These are phyloP conservation scores for Drosophila barbarae DNA, from an alignment of 2,888 invertebrate genomes.

Conservation along the genomic window DNA sequence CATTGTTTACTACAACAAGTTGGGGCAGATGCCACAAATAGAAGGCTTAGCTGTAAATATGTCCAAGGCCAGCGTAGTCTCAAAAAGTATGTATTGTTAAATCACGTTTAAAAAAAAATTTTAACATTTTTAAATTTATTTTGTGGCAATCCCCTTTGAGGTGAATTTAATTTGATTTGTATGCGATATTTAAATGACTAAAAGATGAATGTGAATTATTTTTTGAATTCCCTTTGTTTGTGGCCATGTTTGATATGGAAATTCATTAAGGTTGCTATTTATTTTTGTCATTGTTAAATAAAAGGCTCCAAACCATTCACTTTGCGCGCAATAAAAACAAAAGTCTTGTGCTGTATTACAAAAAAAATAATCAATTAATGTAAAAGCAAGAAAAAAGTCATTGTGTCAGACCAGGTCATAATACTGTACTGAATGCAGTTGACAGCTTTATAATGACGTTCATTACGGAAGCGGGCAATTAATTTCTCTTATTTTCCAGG, in stretches of 20 bases:
- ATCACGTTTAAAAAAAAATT: not conserved
- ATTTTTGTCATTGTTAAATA: conserved; percentile 29
- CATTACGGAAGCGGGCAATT: conserved; percentile 37
- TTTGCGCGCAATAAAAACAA: conserved; percentile 17
- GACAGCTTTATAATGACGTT: conserved; percentile 48
- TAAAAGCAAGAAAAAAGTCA: conserved; percentile 19
- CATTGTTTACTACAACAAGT: conserved; percentile 53
- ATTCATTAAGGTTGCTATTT: conserved; percentile 36
- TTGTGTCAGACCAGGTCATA: conserved; percentile 23
- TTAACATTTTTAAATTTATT: not conserved
- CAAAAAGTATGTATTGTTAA: not conserved
- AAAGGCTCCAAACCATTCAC: conserved; percentile 14
- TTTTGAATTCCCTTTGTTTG: conserved; percentile 12
- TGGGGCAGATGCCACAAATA: not conserved
- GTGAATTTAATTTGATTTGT: conserved; percentile 1
- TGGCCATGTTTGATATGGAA: conserved; percentile 7
- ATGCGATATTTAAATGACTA: conserved; percentile 15
- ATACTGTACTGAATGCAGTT: conserved; percentile 35
- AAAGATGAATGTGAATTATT: not conserved
- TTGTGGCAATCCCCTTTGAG: not conserved
- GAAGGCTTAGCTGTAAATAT: not conserved
- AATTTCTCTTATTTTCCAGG: conserved; percentile 26
- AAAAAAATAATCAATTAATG: conserved; percentile 15
- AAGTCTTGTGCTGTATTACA: conserved; percentile 13
- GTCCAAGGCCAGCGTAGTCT: not conserved